phyloP scores from a whole-genome alignment of 2,113 vertebrate genomes.

The Scortum barcoo region DNA sequence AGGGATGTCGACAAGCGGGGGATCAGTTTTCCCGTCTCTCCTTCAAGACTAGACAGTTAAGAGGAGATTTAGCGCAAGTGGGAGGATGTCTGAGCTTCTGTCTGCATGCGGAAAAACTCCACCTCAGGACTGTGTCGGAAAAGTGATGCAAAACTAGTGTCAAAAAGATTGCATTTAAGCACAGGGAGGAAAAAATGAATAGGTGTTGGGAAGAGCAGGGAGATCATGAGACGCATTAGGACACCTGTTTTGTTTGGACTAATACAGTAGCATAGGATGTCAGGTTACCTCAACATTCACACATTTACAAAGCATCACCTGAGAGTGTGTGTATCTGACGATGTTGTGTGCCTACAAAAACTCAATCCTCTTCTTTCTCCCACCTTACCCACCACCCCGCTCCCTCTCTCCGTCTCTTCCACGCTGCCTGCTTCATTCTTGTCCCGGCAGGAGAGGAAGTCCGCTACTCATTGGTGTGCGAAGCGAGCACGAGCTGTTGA shows the following conservation, averaged over 20 bases:
- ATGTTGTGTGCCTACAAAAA: slow-evolving; percentile 30
- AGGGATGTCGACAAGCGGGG: neutral
- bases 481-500: slow-evolving; percentile 91
- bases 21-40: neutral
- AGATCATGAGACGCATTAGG: neutral
- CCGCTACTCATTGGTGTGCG: slow-evolving; percentile 96
- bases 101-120: neutral
- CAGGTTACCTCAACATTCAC: slow-evolving; percentile 4
- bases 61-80: neutral
- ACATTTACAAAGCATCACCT: slow-evolving; percentile 14
- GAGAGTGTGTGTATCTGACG: slow-evolving; percentile 6
- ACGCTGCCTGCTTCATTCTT: slow-evolving; percentile 22
- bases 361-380: slow-evolving; percentile 35
- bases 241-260: slow-evolving; percentile 8
- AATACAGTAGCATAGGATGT: slow-evolving; percentile 5
- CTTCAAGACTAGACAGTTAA: neutral
- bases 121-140: neutral
- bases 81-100: neutral
- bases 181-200: neutral
- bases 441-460: slow-evolving; percentile 90
- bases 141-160: neutral
- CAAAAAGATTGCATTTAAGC: neutral
- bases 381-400: neutral
- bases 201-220: neutral
- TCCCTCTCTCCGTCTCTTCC: neutral